Evolutionary conservation across 92 coral and sea anemone species (phyloP).

Genomic region (Siderastrea siderea): DNA sequence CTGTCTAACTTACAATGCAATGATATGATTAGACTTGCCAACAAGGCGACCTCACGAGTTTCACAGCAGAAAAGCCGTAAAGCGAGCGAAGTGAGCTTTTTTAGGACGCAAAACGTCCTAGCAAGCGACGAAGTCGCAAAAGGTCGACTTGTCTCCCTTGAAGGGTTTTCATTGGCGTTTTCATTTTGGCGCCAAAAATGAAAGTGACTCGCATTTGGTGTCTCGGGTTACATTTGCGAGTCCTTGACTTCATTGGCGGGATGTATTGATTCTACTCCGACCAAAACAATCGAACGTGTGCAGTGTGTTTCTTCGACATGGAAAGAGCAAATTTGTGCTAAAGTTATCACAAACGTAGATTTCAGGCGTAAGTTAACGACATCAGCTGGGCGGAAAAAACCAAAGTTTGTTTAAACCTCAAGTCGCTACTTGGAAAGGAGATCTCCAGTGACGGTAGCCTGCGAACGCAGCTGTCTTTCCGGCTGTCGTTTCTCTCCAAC

Average conservation of each 20-base stretch:
- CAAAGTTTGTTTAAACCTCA: slow-evolving; percentile 38
- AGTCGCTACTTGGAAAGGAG: slow-evolving; percentile 47
- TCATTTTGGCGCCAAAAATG: not conserved
- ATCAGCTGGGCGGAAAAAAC: slow-evolving; percentile 27
- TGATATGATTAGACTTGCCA: not conserved
- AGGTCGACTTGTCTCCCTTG: not conserved
- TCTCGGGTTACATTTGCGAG: slow-evolving; percentile 14
- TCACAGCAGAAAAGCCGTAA: not conserved
- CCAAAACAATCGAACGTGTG: slow-evolving; percentile 9
- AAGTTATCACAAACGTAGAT: slow-evolving; percentile 25
- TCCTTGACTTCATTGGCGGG: slow-evolving; percentile 15
- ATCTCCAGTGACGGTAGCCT: slow-evolving; percentile 2
- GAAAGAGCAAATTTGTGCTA: slow-evolving; percentile 8
- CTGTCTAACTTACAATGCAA: too few species aligned
- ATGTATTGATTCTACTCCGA: slow-evolving; percentile 6
- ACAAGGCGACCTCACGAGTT: not conserved
- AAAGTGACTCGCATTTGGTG: not conserved
- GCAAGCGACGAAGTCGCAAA: too few species aligned
- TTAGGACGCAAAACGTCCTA: not conserved
- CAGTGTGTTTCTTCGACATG: not conserved
- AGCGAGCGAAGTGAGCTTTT: not conserved
- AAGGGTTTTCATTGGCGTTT: not conserved
- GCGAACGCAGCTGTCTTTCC: slow-evolving; percentile 47
- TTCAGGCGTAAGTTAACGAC: slow-evolving; percentile 19
- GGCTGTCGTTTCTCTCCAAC: slow-evolving; percentile 16